A percentile compares a stretch with the other conserved stretches of the same genome.
Conservation (phyloP, 2,797 vertebrate species). For the Lycodopsis pacificus region DNA sequence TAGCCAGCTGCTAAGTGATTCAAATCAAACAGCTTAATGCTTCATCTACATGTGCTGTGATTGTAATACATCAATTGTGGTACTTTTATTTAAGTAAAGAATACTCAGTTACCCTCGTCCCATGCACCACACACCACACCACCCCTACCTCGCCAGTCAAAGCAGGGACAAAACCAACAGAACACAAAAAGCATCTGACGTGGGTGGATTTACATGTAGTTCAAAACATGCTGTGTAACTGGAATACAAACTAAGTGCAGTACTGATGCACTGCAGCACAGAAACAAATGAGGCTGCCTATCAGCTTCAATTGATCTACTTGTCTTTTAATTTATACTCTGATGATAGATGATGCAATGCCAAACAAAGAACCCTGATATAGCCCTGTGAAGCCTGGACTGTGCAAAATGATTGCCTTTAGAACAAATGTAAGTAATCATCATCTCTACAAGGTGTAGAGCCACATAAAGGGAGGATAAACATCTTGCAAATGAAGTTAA, state of each 20-base stretch:
- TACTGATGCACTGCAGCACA: not conserved
- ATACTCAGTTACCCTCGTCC: too few relatives aligned
- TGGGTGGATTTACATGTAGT: not conserved
- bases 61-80: too few relatives aligned
- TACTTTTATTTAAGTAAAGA: too few relatives aligned
- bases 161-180: too few relatives aligned
- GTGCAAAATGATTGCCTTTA: not conserved
- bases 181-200: not conserved
- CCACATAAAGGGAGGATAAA: not conserved
- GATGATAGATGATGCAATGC: not conserved
- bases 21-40: too few relatives aligned
- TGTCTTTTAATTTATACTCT: constrained; percentile 1
- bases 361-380: constrained; percentile 25
- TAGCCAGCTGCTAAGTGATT: too few relatives aligned
- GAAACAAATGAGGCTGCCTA: not conserved
- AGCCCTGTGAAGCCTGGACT: not conserved
- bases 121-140: too few relatives aligned
- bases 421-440: constrained; percentile 3
- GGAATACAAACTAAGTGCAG: not conserved
- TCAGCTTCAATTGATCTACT: not conserved
- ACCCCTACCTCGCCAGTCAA: too few relatives aligned
- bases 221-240: not conserved
- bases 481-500: not conserved
- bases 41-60: not conserved
- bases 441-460: not conserved